Evolutionary conservation across 2,888 invertebrate genomes (phyloP).

Genomic region (Timema cristinae): DNA sequence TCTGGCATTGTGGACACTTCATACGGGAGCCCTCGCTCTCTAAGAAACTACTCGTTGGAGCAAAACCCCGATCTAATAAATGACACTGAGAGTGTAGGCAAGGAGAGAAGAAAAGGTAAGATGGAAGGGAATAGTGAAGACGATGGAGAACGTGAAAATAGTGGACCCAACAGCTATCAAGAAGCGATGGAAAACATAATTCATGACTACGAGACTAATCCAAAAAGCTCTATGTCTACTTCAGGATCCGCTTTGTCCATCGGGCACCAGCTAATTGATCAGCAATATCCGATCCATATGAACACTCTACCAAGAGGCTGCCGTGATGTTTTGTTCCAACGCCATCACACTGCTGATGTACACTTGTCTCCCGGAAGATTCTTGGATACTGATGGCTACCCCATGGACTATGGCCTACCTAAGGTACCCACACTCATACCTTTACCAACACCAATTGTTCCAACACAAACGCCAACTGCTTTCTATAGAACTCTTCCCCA

Average conservation of each 20-base stretch:
- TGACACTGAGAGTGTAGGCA: constrained; percentile 63
- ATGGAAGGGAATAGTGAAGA: constrained; percentile 38
- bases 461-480: constrained; percentile 29
- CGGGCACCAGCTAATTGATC: constrained; percentile 12
- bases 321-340: constrained; percentile 49
- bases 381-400: constrained; percentile 73
- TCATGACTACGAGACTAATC: constrained; percentile 35
- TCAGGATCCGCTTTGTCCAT: not conserved
- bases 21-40: constrained; percentile 53
- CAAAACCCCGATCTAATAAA: constrained; percentile 78
- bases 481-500: constrained; percentile 77
- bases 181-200: constrained; percentile 40
- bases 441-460: constrained; percentile 18
- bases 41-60: constrained; percentile 54
- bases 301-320: constrained; percentile 48
- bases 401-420: constrained; percentile 71
- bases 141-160: constrained; percentile 44
- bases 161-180: constrained; percentile 38
- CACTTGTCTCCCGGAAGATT: constrained; percentile 70
- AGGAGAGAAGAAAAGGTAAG: constrained; percentile 43
- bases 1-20: constrained; percentile 40
- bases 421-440: constrained; percentile 51
- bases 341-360: constrained; percentile 62
- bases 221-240: constrained; percentile 12
- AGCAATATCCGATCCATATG: constrained; percentile 43